Percentiles rank a stretch among this genome's conserved stretches.
phyloP scores from a whole-genome alignment of 2,113 vertebrate genomes.

The Laticauda colubrina region DNA sequence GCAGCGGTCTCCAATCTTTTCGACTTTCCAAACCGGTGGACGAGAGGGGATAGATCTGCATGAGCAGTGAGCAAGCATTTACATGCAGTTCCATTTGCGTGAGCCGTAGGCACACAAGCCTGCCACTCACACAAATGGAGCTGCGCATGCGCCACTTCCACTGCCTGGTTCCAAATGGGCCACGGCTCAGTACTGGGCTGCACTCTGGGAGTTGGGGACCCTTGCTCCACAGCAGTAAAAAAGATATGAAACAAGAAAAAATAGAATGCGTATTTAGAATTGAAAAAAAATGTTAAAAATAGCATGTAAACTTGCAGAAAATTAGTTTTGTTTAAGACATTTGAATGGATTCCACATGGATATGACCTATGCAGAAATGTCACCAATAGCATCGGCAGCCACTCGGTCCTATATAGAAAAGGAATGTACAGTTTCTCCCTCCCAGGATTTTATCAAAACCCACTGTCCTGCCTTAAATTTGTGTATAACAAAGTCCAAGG shows the following conservation, averaged over 20 bases:
- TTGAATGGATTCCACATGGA: constrained; percentile 81
- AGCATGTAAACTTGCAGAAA: constrained; percentile 38
- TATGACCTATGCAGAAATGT: constrained; percentile 71
- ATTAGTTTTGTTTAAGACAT: constrained; percentile 62
- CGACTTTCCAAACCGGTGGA: neutral
- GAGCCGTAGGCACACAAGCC: neutral
- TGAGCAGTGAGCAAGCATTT: neutral
- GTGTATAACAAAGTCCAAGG: too few species aligned
- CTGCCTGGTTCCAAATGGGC: neutral
- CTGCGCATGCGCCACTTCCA: neutral
- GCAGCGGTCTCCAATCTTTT: neutral
- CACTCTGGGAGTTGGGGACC: neutral
- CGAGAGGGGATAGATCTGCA: neutral
- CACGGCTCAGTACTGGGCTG: neutral
- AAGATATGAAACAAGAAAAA: constrained; percentile 48
- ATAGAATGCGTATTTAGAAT: constrained; percentile 51
- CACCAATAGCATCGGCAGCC: neutral
- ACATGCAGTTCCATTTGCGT: neutral
- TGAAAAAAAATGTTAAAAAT: constrained; percentile 36
- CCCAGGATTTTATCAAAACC: too few species aligned
- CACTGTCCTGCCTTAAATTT: too few species aligned
- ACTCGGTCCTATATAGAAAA: too few species aligned
- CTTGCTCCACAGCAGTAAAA: constrained; percentile 45
- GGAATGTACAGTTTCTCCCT: too few species aligned
- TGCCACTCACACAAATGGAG: neutral